Evolutionary conservation across 2,888 invertebrate genomes (phyloP).

Genomic region (Eustalomyia histrio): DNA sequence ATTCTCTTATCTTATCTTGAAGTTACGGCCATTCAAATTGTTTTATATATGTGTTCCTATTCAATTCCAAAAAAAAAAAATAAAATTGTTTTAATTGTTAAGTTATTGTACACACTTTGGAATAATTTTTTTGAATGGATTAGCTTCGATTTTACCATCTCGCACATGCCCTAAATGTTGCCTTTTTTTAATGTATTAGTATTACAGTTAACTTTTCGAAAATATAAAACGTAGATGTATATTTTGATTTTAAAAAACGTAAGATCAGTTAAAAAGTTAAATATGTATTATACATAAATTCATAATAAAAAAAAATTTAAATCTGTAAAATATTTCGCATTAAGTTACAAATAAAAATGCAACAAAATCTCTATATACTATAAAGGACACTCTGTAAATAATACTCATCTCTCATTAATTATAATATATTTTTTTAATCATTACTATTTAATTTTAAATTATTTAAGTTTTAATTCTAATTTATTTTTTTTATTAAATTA

Average conservation of each 20-base stretch:
- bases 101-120: no score
- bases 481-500: not conserved
- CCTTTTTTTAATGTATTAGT: not conserved
- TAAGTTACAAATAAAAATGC: slow-evolving; percentile 5
- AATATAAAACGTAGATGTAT: not conserved
- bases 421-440: slow-evolving; percentile 26
- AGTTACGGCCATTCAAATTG: no score
- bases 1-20: no score
- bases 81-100: no score
- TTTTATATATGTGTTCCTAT: no score
- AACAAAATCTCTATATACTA: not conserved
- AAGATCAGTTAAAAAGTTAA: not conserved
- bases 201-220: not conserved
- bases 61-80: no score
- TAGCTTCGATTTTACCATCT: no score
- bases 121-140: no score
- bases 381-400: slow-evolving; percentile 46
- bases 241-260: not conserved
- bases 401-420: slow-evolving; percentile 17
- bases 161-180: no score
- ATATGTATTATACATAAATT: no score
- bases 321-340: not conserved
- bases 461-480: slow-evolving; percentile 48
- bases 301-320: slow-evolving; percentile 14
- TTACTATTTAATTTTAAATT: slow-evolving; percentile 17